These are phyloP conservation scores for Hirudinaria manillensis DNA, from an alignment of 2,888 invertebrate species.

Conservation along the genomic window DNA sequence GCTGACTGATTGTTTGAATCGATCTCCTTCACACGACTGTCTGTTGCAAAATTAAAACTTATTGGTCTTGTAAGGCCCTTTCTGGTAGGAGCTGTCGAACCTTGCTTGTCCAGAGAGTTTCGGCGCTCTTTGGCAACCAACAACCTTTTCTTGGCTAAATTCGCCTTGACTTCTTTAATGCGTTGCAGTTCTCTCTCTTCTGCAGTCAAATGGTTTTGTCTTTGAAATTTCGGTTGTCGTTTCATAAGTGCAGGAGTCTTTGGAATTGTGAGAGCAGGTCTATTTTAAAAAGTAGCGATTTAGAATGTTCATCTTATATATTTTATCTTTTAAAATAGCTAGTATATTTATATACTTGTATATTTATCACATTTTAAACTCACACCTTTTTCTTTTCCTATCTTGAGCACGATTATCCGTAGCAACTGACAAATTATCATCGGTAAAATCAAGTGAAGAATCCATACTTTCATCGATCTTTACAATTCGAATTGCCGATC, in stretches of 20 bases:
- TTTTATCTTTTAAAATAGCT: too few relatives aligned
- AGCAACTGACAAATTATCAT: too few relatives aligned
- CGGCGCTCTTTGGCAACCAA: neutral
- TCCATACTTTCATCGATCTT: too few relatives aligned
- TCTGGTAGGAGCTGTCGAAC: conserved; percentile 3
- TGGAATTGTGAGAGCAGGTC: conserved; percentile 7
- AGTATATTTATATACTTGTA: too few relatives aligned
- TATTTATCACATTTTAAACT: too few relatives aligned
- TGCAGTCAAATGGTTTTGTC: conserved; percentile 1
- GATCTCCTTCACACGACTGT: neutral
- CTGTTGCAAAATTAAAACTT: conserved; percentile 10
- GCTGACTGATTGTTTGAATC: neutral
- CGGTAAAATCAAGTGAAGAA: too few relatives aligned
- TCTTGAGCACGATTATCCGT: too few relatives aligned
- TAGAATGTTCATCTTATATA: too few relatives aligned
- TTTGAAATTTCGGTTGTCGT: neutral
- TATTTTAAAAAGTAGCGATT: neutral
- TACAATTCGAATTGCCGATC: too few relatives aligned
- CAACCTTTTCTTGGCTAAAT: conserved; percentile 3
- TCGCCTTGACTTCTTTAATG: conserved; percentile 5
- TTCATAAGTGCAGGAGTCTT: conserved; percentile 3
- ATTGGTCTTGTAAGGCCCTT: neutral
- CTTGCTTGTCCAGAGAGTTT: neutral
- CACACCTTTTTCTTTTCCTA: too few relatives aligned
- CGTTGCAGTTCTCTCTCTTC: conserved; percentile 9